Base-by-base conservation (phyloP, 2,888 invertebrate species). In the Stegana nigrithorax region DNA sequence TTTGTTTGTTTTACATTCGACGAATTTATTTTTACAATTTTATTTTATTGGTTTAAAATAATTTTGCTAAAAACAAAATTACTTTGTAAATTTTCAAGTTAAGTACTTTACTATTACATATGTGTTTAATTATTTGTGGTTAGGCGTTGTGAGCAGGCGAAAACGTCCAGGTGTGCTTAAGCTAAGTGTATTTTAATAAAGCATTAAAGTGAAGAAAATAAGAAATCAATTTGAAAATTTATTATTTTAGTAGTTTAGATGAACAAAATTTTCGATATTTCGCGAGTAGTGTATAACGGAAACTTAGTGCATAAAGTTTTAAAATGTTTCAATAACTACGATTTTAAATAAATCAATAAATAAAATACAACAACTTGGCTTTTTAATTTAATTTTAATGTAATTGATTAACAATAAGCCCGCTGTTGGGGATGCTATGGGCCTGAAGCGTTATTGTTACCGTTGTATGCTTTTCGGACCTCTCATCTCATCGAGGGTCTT, bases 31-130 rank as follows among this genome's bases (percentile, higher is more conserved):
- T 65, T 79, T 77, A 72, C 83, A 78, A 71, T 73, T 64, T 83
- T 83, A 79, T 81, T 81, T 81, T 74, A 69, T 67, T 66, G 59
- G 57, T 63, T 62, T 63, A 67, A 80, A 81, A 81, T 81, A 80
- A 81, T 80, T 74, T 77, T 82, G 76, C 70, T 68, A 64, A 79
- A 70, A 14, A n/a, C n/a, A n/a, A n/a, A n/a, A 10, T 39, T 39
- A 17, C 17, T n/a, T 39, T 39, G 39, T 23, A 36, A 29, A 55
- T 47, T 42, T 14, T 61, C 17, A 21, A 14, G 26, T 39, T 39
- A 39, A 39, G 5, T 14, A 39, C 17, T 39, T 17, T 39, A 14
- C 39, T n/a, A n/a, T n/a, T n/a, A n/a, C n/a, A n/a, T n/a, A n/a
- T n/a, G n/a, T n/a, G n/a, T n/a, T n/a, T n/a, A n/a, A n/a, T n/a